Percentiles rank a stretch among this genome's conserved stretches.
These are phyloP conservation scores for Ascaphus truei DNA, from an alignment of 2,113 vertebrate species.

Conservation along the genomic window DNA sequence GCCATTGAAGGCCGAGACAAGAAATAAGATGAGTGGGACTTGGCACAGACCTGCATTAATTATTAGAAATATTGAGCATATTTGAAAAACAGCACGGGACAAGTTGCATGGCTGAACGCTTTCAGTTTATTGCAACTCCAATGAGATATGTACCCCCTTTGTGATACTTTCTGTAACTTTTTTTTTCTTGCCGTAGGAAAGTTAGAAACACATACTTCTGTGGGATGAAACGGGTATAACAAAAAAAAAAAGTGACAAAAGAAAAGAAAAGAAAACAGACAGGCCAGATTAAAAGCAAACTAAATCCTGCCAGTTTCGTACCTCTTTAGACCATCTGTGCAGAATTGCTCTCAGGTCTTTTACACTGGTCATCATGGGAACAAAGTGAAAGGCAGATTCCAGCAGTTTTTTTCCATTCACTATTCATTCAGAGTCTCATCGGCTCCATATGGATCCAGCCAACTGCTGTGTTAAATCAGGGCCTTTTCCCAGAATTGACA, in stretches of 20 bases:
- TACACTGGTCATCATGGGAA: slow-evolving; percentile 86
- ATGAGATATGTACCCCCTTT: neutral
- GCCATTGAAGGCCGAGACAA: too few relatives aligned
- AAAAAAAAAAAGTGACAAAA: slow-evolving; percentile 24
- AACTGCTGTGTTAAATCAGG: slow-evolving; percentile 83
- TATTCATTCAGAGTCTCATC: slow-evolving; percentile 88
- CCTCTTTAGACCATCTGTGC: slow-evolving; percentile 89
- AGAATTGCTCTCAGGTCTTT: slow-evolving; percentile 69
- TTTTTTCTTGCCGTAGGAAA: neutral
- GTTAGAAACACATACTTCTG: neutral
- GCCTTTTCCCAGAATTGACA: slow-evolving; percentile 84
- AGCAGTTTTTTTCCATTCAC: slow-evolving; percentile 88
- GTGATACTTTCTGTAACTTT: neutral
- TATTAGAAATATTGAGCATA: too few relatives aligned
- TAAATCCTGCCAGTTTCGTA: slow-evolving; percentile 52
- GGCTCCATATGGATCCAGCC: slow-evolving; percentile 85
- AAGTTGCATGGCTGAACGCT: too few relatives aligned
- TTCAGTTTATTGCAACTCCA: too few relatives aligned
- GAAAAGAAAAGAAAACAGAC: neutral
- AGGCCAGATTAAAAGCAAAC: slow-evolving; percentile 43
- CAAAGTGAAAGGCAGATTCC: slow-evolving; percentile 94
- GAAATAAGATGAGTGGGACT: too few relatives aligned
- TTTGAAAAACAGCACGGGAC: too few relatives aligned
- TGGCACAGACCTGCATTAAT: too few relatives aligned
- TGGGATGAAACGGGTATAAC: neutral